Conservation (phyloP, 2,113 vertebrate species). For the Thalassarche chlororhynchos region DNA sequence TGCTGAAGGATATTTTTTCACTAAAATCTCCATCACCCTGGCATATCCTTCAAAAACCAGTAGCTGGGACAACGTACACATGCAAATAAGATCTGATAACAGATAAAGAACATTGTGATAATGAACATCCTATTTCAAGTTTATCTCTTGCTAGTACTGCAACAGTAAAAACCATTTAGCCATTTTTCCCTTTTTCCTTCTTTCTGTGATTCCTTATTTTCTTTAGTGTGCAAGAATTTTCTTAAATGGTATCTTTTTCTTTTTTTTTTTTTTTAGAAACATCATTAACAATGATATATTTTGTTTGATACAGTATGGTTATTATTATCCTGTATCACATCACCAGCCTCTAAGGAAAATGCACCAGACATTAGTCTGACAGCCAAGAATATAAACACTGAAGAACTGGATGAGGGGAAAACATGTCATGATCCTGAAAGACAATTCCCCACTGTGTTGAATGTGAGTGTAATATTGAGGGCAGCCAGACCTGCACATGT, state of each 20-base stretch:
- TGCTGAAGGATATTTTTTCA: not conserved
- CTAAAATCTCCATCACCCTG: not conserved
- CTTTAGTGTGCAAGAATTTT: not conserved
- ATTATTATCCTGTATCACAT: not conserved
- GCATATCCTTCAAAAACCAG: not conserved
- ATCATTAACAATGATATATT: not conserved
- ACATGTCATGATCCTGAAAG: not conserved
- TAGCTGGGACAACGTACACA: not conserved
- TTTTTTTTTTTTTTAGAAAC: not conserved
- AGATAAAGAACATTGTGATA: not conserved
- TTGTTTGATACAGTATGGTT: not conserved
- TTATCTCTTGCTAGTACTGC: not conserved
- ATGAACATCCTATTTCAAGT: not conserved
- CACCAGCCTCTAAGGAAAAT: not conserved
- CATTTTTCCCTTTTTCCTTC: not conserved
- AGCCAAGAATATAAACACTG: not conserved
- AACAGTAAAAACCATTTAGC: not conserved
- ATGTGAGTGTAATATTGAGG: not conserved
- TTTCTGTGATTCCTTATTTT: not conserved
- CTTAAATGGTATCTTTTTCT: not conserved
- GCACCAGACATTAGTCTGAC: not conserved
- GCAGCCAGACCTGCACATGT: not conserved
- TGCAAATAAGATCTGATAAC: not conserved
- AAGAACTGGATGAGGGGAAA: not conserved
- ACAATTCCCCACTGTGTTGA: not conserved